Evolutionary conservation across 1,140 invertebrate species (phyloP).

Genomic region (Cotesia vestalis): DNA sequence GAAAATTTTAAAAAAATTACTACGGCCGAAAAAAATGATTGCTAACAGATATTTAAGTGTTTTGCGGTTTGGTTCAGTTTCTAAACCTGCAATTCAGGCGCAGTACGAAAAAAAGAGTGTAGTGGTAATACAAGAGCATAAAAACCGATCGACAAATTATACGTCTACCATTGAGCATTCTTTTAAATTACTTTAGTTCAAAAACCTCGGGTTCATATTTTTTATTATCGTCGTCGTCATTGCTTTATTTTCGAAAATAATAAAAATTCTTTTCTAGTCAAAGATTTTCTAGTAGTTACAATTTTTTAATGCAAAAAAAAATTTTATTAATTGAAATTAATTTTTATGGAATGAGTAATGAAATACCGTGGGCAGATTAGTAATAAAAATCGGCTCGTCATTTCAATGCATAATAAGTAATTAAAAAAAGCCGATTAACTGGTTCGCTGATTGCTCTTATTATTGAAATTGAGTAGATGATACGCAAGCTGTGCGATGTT

Average conservation of each 20-base stretch:
- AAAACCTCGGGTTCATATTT: slow-evolving; percentile 22
- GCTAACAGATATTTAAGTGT: slow-evolving; percentile 5
- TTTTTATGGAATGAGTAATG: no score
- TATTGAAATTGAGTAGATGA: slow-evolving; percentile 9
- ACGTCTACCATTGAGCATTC: slow-evolving; percentile 24
- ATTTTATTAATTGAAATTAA: no score
- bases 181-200: slow-evolving; percentile 14
- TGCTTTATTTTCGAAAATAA: no score
- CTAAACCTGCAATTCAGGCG: slow-evolving; percentile 31
- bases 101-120: no score
- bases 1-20: no score
- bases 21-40: not conserved
- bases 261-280: no score
- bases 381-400: no score
- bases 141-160: slow-evolving; percentile 29
- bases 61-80: slow-evolving; percentile 6
- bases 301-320: no score
- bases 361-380: no score
- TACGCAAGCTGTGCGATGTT: slow-evolving; percentile 24
- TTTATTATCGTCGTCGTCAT: not conserved
- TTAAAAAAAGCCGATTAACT: not conserved
- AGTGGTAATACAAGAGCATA: slow-evolving; percentile 2
- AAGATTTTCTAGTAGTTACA: no score
- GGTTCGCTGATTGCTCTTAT: slow-evolving; percentile 8
- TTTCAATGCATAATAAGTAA: no score